Percentiles rank a stretch among this genome's conserved stretches.
Evolutionary conservation across 2,797 vertebrate species (phyloP).

Genomic region (Cryptoprocta ferox): DNA sequence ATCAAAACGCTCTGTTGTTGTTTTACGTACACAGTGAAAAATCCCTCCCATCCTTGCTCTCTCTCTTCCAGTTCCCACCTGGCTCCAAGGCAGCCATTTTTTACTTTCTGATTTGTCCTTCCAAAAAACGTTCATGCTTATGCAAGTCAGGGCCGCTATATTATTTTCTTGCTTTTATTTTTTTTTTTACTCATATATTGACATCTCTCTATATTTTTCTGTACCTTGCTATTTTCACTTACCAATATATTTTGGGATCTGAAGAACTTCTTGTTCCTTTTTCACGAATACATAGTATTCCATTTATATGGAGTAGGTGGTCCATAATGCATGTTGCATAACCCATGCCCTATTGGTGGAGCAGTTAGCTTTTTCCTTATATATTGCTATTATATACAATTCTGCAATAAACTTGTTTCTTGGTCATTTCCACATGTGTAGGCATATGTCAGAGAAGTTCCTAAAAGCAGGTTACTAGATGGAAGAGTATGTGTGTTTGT

Average conservation of each 20-base stretch:
- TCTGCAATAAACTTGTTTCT: neutral
- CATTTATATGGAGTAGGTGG: neutral
- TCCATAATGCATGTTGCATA: neutral
- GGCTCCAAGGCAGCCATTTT: neutral
- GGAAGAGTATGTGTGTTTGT: neutral
- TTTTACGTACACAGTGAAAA: neutral
- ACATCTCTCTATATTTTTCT: neutral
- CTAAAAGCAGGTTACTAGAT: slow-evolving; percentile 29
- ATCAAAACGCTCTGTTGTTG: neutral
- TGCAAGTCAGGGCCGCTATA: neutral
- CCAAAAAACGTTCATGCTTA: neutral
- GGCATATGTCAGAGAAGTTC: neutral
- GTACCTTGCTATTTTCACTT: slow-evolving; percentile 24
- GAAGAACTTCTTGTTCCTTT: neutral
- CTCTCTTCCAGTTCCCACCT: neutral
- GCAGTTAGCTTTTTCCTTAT: neutral
- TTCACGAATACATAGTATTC: neutral
- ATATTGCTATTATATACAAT: neutral
- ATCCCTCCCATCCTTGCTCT: neutral
- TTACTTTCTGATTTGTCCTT: neutral
- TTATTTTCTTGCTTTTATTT: neutral
- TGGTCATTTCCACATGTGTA: slow-evolving; percentile 8
- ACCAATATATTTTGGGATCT: neutral
- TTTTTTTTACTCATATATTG: neutral
- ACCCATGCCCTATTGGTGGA: neutral